Evolutionary conservation across 2,888 invertebrate genomes (phyloP).

Genomic region (Polietes domitor): DNA sequence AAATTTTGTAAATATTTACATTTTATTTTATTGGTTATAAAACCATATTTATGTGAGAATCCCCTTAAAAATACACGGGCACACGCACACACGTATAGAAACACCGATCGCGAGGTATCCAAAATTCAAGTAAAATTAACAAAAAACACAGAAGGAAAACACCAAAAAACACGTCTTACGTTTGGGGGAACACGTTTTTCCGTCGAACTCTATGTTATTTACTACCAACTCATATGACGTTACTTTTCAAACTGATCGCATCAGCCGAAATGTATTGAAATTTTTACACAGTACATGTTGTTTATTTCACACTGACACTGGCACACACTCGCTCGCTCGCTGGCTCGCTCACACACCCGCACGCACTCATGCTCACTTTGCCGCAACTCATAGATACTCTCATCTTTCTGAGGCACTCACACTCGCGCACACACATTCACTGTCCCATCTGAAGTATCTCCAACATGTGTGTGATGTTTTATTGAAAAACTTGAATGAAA

Average conservation of each 20-base stretch:
- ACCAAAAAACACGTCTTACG: conserved; percentile 65
- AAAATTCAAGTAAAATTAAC: conserved; percentile 22
- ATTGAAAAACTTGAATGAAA: conserved; percentile 76
- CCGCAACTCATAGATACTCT: not conserved
- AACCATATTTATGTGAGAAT: not conserved
- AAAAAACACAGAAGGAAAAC: conserved; percentile 42
- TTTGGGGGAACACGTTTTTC: conserved; percentile 63
- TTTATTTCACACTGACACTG: conserved; percentile 29
- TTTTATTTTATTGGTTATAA: conserved; percentile 29
- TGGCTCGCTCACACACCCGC: conserved; percentile 47
- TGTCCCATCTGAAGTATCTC: conserved; percentile 18
- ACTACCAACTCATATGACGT: conserved; percentile 74
- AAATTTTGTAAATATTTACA: conserved; percentile 53
- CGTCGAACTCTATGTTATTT: conserved; percentile 45
- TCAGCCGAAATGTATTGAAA: conserved; percentile 73
- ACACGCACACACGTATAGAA: not conserved
- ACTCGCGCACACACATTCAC: not conserved
- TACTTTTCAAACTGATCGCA: conserved; percentile 81
- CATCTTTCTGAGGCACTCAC: not conserved
- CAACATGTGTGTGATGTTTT: conserved; percentile 27
- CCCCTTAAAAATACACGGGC: not conserved
- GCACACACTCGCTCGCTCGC: conserved; percentile 44
- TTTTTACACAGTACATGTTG: conserved; percentile 61
- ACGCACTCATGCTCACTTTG: conserved; percentile 9
- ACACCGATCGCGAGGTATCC: not conserved